These are phyloP conservation scores for Actinostola sp. DNA, from an alignment of 92 coral and sea anemone genomes.

Conservation along the genomic window DNA sequence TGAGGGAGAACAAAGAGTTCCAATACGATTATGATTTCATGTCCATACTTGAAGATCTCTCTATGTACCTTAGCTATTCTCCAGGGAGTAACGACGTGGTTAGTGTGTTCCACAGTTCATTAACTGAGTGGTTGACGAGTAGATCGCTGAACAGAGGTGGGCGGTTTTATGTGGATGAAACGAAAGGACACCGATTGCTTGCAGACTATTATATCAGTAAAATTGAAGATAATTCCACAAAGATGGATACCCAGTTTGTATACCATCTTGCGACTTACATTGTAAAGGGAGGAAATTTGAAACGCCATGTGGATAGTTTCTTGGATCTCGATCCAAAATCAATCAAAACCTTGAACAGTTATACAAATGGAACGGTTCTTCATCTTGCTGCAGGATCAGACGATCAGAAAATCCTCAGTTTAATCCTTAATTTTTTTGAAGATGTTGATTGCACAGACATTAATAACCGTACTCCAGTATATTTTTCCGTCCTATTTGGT, in stretches of 20 bases:
- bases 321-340: conserved; percentile 24
- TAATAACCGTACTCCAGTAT: conserved; percentile 68
- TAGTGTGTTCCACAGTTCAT: conserved; percentile 62
- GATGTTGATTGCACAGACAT: conserved; percentile 55
- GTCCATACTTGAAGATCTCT: conserved; percentile 32
- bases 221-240: not conserved
- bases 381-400: conserved; percentile 56
- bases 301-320: conserved; percentile 22
- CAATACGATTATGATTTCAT: conserved; percentile 61
- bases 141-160: conserved; percentile 40
- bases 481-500: conserved; percentile 60
- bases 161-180: conserved; percentile 49
- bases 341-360: conserved; percentile 27
- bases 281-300: conserved; percentile 27
- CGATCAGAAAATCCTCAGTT: conserved; percentile 21
- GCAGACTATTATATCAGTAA: conserved; percentile 47
- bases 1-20: conserved; percentile 12
- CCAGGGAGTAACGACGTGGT: conserved; percentile 36
- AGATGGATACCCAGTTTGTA: conserved; percentile 11
- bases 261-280: conserved; percentile 58
- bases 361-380: conserved; percentile 48
- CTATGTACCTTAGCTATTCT: conserved; percentile 49
- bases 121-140: conserved; percentile 72
- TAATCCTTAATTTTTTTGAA: conserved; percentile 44
- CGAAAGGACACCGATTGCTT: conserved; percentile 56